Conservation (phyloP, 2,888 invertebrate species). For the Actias luna region DNA sequence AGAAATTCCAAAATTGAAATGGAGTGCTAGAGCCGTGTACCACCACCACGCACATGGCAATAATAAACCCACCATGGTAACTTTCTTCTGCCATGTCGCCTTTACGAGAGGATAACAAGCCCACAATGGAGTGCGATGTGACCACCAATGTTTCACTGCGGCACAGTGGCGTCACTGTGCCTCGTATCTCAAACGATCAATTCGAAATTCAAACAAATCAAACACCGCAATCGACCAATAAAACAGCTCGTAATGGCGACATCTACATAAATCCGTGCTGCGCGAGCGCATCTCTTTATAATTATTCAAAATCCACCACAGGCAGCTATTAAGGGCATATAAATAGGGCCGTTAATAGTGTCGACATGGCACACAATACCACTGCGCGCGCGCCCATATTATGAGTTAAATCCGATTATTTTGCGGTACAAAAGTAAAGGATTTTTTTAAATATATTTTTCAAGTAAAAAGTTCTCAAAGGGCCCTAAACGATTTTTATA, state of each 20-base stretch:
- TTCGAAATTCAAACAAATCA: slow-evolving; percentile 41
- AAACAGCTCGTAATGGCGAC: slow-evolving; percentile 47
- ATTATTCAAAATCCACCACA: slow-evolving; percentile 65
- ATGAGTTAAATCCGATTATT: slow-evolving; percentile 36
- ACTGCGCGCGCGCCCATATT: slow-evolving; percentile 48
- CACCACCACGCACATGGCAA: no score
- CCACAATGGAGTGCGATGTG: no score
- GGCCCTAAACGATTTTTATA: no score
- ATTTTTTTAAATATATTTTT: slow-evolving; percentile 11
- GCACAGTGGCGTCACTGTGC: no score
- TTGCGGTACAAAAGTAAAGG: slow-evolving; percentile 35
- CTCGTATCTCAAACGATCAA: slow-evolving; percentile 26
- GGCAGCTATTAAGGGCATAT: slow-evolving; percentile 63
- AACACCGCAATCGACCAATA: slow-evolving; percentile 57
- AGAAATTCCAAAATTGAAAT: no score
- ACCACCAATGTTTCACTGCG: no score
- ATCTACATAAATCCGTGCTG: slow-evolving; percentile 53
- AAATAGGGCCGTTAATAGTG: slow-evolving; percentile 70
- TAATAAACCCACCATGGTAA: no score
- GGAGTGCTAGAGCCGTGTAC: no score
- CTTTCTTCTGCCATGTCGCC: no score
- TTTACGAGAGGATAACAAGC: no score
- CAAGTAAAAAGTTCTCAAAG: no score
- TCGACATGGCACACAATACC: slow-evolving; percentile 69
- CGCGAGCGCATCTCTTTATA: slow-evolving; percentile 57